Base-by-base conservation (phyloP, 2,888 invertebrate genomes). In the Fabriciana adippe region DNA sequence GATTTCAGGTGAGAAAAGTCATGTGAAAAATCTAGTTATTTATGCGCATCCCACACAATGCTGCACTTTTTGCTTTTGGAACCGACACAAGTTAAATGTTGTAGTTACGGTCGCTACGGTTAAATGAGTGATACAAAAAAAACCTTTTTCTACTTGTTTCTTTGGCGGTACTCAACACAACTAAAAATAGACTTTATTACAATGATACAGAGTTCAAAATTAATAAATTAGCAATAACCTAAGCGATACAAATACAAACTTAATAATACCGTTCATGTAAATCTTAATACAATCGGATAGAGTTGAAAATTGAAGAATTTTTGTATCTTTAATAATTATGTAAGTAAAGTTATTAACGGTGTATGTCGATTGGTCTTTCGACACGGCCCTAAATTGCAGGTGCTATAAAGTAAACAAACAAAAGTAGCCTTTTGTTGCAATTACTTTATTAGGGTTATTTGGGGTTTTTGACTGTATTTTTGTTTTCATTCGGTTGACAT, bases 371-470 rank as follows among this genome's bases (percentile, higher is more conserved):
- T 66, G 66, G 66, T 56, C 54, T 51, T 45, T 66, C 69, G 66
- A 59, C 66, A 69, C 59, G 69, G 63, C 56, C 54, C 69, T 57
- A 69, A 69, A 63, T 59, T 63, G 63, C 69, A 69, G 69, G 66
- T 69, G 66, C 59, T 65, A 68, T 68, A 68, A 68, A 68, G 45
- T 64, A 55, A 65, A 64, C 55, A 55, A 51, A 66, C 59, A 54
- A 63, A 60, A 54, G 59, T 56, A 59, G 68, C 57, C 45, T 64
- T 60, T 53, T 53, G 59, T 21, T 16, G 59, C 59, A 59, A 59
- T 47, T 48, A 48, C 31, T 48, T 59, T 59, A 59, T 59, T 59
- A 47, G 47, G 47, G 47, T 59, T 59, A 59, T 59, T 59, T 11
- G 47, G 57, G 57, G 26, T 15, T 31, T 59, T 48, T n/a, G 47